These are phyloP conservation scores for Sarcoramphus papa DNA, from an alignment of 2,797 vertebrate species.

Conservation along the genomic window DNA sequence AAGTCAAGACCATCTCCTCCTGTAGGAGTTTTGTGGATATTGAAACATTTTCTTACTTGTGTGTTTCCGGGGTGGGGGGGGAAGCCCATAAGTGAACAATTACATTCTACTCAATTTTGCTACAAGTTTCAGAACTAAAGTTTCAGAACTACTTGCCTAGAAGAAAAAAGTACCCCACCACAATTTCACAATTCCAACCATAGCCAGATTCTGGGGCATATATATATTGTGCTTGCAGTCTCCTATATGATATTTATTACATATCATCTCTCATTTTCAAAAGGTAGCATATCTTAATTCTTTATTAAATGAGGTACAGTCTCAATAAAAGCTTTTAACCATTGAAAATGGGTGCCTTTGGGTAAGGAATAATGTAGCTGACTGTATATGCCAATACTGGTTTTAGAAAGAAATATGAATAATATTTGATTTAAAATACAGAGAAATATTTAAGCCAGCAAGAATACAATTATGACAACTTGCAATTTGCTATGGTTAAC, in stretches of 20 bases:
- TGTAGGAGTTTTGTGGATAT: background rate
- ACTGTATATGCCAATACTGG: background rate
- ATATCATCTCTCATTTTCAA: background rate
- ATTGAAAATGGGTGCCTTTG: background rate
- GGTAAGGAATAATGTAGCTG: background rate
- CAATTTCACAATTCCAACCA: background rate
- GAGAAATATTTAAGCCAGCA: background rate
- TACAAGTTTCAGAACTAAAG: background rate
- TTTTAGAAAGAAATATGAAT: background rate
- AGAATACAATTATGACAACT: background rate
- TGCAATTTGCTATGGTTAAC: background rate
- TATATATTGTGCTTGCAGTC: background rate
- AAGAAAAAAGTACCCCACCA: background rate
- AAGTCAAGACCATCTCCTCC: background rate
- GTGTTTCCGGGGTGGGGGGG: accelerated
- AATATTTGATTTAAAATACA: background rate
- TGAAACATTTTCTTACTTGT: background rate
- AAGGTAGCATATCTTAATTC: background rate
- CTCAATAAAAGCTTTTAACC: background rate
- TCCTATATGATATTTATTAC: background rate
- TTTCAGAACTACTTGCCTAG: background rate
- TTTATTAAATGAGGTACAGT: background rate
- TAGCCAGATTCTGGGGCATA: background rate
- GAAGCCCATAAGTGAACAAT: background rate
- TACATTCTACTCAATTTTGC: background rate